phyloP scores from a whole-genome alignment of 2,797 vertebrate genomes.

The Chelonia mydas region DNA sequence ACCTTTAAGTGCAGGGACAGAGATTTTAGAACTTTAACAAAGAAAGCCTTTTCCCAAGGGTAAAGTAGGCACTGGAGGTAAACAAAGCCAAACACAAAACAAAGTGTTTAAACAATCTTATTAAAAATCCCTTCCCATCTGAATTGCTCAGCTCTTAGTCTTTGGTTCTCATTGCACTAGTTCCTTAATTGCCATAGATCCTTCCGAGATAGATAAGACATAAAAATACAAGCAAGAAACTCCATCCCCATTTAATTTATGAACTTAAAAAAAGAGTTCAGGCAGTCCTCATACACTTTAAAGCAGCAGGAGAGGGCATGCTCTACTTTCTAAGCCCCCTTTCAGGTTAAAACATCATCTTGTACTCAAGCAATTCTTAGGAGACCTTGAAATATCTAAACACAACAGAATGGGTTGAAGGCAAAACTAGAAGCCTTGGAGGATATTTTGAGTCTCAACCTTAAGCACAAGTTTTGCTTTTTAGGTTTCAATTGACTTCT shows the following conservation, averaged over 20 bases:
- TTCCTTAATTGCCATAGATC: slow-evolving; percentile 1
- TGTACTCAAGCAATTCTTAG: slow-evolving; percentile 42
- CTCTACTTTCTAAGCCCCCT: slow-evolving; percentile 34
- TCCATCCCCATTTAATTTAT: not conserved
- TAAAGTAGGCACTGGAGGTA: slow-evolving; percentile 30
- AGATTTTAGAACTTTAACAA: slow-evolving; percentile 10
- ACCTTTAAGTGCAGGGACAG: slow-evolving; percentile 19
- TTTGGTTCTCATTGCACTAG: not conserved
- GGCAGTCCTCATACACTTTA: slow-evolving; percentile 10
- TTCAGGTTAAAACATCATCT: slow-evolving; percentile 47
- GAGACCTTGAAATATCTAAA: slow-evolving; percentile 56
- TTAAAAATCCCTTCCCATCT: not conserved
- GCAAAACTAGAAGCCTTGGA: slow-evolving; percentile 27
- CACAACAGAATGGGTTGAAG: slow-evolving; percentile 22
- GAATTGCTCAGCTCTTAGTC: slow-evolving; percentile 5
- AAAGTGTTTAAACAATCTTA: not conserved
- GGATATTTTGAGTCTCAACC: slow-evolving; percentile 12
- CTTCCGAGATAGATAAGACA: not conserved
- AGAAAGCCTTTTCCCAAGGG: slow-evolving; percentile 28
- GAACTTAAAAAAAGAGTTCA: not conserved
- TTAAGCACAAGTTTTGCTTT: not conserved
- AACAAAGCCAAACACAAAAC: slow-evolving; percentile 39
- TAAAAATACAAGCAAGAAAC: slow-evolving; percentile 43
- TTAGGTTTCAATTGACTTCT: slow-evolving; percentile 12
- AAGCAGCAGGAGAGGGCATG: slow-evolving; percentile 11